Conservation (phyloP, 2,888 invertebrate species). For the Alviniconcha strummeri region DNA sequence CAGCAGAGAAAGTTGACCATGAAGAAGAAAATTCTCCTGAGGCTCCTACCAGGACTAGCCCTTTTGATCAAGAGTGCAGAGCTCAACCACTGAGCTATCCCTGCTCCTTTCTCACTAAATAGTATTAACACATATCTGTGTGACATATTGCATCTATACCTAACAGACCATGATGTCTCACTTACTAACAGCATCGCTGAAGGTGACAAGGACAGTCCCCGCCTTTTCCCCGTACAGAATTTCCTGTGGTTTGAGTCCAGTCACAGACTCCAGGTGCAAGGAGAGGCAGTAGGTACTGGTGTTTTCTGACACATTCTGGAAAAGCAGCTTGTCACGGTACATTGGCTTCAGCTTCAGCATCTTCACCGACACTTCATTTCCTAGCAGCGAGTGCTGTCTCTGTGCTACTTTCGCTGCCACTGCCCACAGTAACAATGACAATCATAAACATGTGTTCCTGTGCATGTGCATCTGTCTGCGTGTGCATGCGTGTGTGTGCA, state of each 20-base stretch:
- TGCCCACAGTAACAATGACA: neutral
- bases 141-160: no score
- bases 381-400: neutral
- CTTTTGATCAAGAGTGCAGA: no score
- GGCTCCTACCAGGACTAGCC: no score
- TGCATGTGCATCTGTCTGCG: no score
- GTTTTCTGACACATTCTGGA: constrained; percentile 27
- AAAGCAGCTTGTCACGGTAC: constrained; percentile 27
- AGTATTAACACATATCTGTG: no score
- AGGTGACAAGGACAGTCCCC: constrained; percentile 20
- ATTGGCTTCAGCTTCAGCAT: constrained; percentile 17
- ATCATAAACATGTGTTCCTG: no score
- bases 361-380: constrained; percentile 7
- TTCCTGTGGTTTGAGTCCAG: constrained; percentile 15
- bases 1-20: no score
- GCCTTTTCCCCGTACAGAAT: constrained; percentile 27
- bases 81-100: no score
- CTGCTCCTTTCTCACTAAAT: no score
- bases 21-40: no score
- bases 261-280: constrained; percentile 26
- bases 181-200: neutral
- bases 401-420: constrained; percentile 12
- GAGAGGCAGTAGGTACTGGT: constrained; percentile 12
- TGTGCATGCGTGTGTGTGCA: no score
- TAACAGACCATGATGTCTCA: no score